Percentiles rank a stretch among this genome's conserved stretches.
phyloP scores from a whole-genome alignment of 2,888 invertebrate species.

The Diplolepis rosae region DNA sequence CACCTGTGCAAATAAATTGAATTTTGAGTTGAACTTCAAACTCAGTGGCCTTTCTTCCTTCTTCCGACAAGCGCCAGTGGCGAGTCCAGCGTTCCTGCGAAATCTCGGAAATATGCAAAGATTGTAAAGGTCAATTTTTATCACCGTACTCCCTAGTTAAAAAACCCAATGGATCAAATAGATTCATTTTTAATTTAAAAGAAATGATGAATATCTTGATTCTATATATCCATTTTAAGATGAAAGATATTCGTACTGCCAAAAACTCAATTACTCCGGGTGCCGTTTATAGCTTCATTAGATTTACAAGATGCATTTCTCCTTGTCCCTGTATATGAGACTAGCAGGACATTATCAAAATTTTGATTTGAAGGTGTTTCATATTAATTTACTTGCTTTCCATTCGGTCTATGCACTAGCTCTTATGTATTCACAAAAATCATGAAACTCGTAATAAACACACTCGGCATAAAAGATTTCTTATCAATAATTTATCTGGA shows the following conservation, averaged over 20 bases:
- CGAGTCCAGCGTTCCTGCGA: too few species aligned
- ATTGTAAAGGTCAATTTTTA: not conserved
- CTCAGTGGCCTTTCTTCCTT: too few species aligned
- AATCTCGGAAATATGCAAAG: conserved; percentile 8
- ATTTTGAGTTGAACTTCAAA: too few species aligned
- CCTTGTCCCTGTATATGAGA: not conserved
- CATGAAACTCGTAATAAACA: too few species aligned
- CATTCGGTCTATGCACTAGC: not conserved
- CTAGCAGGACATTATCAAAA: not conserved
- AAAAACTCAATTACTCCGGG: not conserved
- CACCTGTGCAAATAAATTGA: too few species aligned
- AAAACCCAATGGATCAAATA: not conserved
- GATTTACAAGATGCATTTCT: conserved; percentile 3
- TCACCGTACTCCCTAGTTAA: not conserved
- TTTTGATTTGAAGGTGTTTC: not conserved
- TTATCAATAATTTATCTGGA: too few species aligned
- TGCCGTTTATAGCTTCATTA: not conserved
- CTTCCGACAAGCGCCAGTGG: too few species aligned
- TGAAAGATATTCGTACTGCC: too few species aligned
- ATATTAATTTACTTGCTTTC: not conserved
- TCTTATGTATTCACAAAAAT: too few species aligned
- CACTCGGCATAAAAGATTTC: too few species aligned
- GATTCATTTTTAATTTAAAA: too few species aligned
- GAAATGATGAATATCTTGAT: not conserved
- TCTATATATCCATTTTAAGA: too few species aligned